Percentiles rank a stretch among this genome's conserved stretches.
phyloP scores from a whole-genome alignment of 2,888 invertebrate species.

The Stenurella melanura region DNA sequence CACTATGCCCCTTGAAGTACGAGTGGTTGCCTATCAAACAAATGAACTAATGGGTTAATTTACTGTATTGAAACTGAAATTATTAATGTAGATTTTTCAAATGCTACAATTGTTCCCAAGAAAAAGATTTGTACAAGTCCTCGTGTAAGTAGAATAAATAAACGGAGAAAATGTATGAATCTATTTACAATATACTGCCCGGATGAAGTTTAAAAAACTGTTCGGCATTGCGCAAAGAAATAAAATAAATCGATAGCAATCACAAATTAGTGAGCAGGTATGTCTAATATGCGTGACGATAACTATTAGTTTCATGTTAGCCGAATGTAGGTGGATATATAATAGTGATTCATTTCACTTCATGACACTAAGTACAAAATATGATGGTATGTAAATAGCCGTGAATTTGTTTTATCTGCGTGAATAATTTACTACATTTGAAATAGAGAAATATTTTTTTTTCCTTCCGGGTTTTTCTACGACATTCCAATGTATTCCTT shows the following conservation, averaged over 20 bases:
- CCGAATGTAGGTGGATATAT: conserved; percentile 45
- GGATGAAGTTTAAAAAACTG: background rate
- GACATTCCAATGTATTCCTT: too few relatives aligned
- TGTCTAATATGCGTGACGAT: conserved; percentile 48
- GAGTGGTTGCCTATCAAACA: too few relatives aligned
- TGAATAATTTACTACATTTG: conserved; percentile 2
- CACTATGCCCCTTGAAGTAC: too few relatives aligned
- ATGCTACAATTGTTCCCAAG: too few relatives aligned
- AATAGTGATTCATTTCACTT: conserved; percentile 41
- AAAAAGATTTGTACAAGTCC: too few relatives aligned
- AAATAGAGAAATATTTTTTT: conserved; percentile 1
- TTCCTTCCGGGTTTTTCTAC: too few relatives aligned
- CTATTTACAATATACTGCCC: too few relatives aligned
- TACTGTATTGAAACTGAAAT: too few relatives aligned
- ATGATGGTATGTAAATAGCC: conserved; percentile 12
- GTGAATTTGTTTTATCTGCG: background rate
- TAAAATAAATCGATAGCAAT: conserved; percentile 48
- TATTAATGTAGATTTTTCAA: too few relatives aligned
- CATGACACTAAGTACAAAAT: conserved; percentile 13
- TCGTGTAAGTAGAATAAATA: too few relatives aligned
- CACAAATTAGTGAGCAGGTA: conserved; percentile 39
- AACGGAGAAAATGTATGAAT: too few relatives aligned
- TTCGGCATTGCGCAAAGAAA: conserved; percentile 36
- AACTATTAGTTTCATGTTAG: conserved; percentile 49
- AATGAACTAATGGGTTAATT: too few relatives aligned